Evolutionary conservation across 2,888 invertebrate genomes (phyloP), one percentile per base, ranked within the genome.

Genomic region (Fissipunctia ypsillon): DNA sequence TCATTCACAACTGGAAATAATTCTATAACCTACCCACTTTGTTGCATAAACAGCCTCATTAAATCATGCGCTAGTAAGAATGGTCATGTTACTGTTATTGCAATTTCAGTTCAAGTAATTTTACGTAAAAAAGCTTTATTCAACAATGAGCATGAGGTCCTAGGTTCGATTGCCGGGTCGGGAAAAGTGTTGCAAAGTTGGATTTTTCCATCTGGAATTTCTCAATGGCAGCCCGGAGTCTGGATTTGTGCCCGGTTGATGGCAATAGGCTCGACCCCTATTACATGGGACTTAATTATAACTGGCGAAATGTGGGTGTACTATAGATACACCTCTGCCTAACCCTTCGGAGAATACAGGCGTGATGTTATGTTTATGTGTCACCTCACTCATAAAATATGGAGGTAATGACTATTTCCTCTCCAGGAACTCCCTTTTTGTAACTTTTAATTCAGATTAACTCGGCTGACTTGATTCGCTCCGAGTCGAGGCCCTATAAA

Each of bases 361-460:
- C n/a, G n/a, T n/a, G n/a, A n/a, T n/a, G n/a, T n/a, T n/a, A n/a
- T n/a, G n/a, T n/a, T n/a, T n/a, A n/a, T n/a, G n/a, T n/a, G n/a
- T n/a, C n/a, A n/a, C n/a, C 31, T 19, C 22, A 22, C 4, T 59
- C 12, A 25, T 35, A 7, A 25, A 28, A 3, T 4, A 54, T 38
- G 19, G 38, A 38, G 43, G 10, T 25, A 3, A 72, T 22, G 35
- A 43, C 6, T 5, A 59, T 48, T 60, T 54, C 41, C 7, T 28
- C 22, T 48, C 0, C 54, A 31, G 31, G 38, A 45, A 66, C 10
- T 43, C 14, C 6, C 16, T 31, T 69, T 65, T 78, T 64, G 73
- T 83, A 77, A 81, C 84, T 90, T 86, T 84, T 81, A 84, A 87
- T 89, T 88, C 82, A 80, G 77, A 81, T 83, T 80, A 78, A 81